Base-by-base conservation (phyloP, 2,113 vertebrate species). In the Chlamydotis undulata region DNA sequence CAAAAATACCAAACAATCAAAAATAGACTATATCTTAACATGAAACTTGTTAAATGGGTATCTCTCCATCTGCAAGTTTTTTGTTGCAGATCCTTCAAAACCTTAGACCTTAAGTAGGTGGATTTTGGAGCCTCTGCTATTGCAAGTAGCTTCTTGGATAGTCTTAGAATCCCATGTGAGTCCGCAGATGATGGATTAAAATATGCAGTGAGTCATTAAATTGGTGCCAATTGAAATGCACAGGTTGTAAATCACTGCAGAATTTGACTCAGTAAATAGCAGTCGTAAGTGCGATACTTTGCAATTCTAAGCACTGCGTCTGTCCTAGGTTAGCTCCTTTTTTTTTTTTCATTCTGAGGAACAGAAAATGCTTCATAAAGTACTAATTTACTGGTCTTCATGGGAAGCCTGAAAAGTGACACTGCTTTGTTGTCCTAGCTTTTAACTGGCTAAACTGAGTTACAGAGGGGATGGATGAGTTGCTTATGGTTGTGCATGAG, bases 241-340 rank as follows among this genome's bases (percentile, higher is more conserved):
- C 88, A 86, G 93, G 87, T 97, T 96, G 92, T 96, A 96, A 96
- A 95, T 94, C 87, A 93, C 94, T 95, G 95, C 94, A 94, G 95
- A 90, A 80, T 90, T 97, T 90, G 80, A 77, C 86, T 95, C 93
- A 56, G 93, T 96, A 94, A 96, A 88, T 70, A 94, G 90, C 85
- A 93, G 73, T 83, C 74, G 65, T 83, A 83, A 93, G 83, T 93
- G 87, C 79, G 93, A 92, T 59, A 49, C 82, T 96, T 96, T 86
- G 93, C 94, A 96, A 83, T 96, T 90, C 92, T 93, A 88, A 96
- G 56, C 85, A 93, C 79, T 83, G 95, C 19, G 12, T 79, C 91
- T 88, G 5, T 83, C 85, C 83, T 65, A 16, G 68, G 45, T 94
- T 91, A 85, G 47, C 50, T 76, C 33, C 65, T 78, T 53, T 71